These are phyloP conservation scores for Syrista parreyssii DNA, from an alignment of 2,888 invertebrate genomes.

Conservation along the genomic window DNA sequence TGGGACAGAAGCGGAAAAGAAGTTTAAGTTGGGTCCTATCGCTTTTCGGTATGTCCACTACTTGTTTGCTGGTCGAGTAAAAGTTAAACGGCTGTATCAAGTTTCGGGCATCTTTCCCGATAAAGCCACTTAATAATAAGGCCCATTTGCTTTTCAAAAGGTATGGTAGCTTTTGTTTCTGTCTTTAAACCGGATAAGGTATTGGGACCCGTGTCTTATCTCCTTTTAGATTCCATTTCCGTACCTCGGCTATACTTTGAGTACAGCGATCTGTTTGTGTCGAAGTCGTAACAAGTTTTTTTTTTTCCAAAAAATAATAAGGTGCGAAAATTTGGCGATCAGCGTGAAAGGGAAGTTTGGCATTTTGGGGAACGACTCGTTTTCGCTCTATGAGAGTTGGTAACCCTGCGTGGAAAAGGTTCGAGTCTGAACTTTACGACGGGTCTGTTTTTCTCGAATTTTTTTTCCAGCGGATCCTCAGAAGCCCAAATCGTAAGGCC, in stretches of 20 bases:
- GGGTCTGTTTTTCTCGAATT: background rate
- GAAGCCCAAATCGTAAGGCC: background rate
- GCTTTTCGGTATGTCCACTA: conserved; percentile 37
- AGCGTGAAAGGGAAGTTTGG: background rate
- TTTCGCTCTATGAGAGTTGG: background rate
- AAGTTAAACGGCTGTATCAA: conserved; percentile 50
- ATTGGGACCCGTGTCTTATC: conserved; percentile 31
- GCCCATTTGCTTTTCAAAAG: conserved; percentile 19
- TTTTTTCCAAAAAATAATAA: background rate
- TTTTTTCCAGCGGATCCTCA: background rate
- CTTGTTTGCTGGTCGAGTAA: conserved; percentile 47
- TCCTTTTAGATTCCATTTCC: conserved; percentile 19
- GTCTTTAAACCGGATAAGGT: conserved; percentile 34
- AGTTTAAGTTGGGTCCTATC: conserved; percentile 27
- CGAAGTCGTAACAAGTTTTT: conserved; percentile 10
- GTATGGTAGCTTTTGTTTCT: conserved; percentile 3
- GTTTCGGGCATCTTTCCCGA: conserved; percentile 34
- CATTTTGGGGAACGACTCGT: background rate
- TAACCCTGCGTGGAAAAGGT: background rate
- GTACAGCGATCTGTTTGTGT: conserved; percentile 29
- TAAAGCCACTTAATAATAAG: conserved; percentile 50
- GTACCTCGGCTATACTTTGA: background rate
- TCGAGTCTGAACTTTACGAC: background rate
- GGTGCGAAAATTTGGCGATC: background rate
- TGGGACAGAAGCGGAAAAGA: background rate